phyloP scores from a whole-genome alignment of 2,797 vertebrate genomes.

The Sebastes variabilis region DNA sequence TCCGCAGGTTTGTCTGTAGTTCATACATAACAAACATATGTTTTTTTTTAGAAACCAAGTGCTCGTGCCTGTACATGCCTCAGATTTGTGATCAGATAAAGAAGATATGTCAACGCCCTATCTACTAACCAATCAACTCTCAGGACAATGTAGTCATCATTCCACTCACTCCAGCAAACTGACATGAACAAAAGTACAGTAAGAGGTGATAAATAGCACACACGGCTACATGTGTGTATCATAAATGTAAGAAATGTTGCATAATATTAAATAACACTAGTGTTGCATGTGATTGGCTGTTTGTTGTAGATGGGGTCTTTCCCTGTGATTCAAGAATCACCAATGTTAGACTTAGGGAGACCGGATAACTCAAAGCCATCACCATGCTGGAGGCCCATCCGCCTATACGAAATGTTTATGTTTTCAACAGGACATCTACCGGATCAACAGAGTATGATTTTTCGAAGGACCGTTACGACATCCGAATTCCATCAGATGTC shows the following conservation, averaged over 20 bases:
- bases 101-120: neutral
- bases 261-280: neutral
- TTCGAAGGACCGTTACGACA: slow-evolving; percentile 88
- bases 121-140: neutral
- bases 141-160: neutral
- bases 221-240: neutral
- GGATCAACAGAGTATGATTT: slow-evolving; percentile 90
- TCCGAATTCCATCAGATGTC: slow-evolving; percentile 88
- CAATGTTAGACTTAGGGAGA: neutral
- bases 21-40: neutral
- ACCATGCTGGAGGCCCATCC: no score
- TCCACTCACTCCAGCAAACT: neutral
- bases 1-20: slow-evolving; percentile 83
- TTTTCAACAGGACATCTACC: slow-evolving; percentile 69
- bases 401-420: neutral
- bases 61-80: neutral
- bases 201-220: neutral
- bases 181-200: neutral
- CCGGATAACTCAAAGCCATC: neutral
- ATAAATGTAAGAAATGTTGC: neutral
- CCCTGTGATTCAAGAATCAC: neutral
- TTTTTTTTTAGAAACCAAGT: neutral
- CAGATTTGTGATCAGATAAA: neutral
- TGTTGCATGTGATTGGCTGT: neutral
- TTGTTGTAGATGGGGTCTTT: neutral